Evolutionary conservation across 1,140 invertebrate genomes (phyloP).

Genomic region (Apis cerana): DNA sequence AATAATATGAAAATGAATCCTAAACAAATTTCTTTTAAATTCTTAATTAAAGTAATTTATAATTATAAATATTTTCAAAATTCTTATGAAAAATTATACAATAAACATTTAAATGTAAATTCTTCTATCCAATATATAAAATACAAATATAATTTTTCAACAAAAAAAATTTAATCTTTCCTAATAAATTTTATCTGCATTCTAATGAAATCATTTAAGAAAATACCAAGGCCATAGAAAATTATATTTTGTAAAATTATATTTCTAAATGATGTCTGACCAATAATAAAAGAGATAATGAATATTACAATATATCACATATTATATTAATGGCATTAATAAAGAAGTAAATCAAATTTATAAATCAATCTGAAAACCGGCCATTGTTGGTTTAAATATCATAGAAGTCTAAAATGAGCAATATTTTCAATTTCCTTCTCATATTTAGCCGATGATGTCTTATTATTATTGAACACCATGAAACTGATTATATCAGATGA

Average conservation of each 20-base stretch:
- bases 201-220: background rate
- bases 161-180: background rate
- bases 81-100: background rate
- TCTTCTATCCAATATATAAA: background rate
- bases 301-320: background rate
- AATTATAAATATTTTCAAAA: background rate
- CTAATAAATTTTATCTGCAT: background rate
- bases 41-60: background rate
- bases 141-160: background rate
- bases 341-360: conserved; percentile 4
- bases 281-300: background rate
- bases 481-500: conserved; percentile 45
- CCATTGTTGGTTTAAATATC: background rate
- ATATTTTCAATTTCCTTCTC: conserved; percentile 11
- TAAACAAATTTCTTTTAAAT: background rate
- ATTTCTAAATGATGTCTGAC: background rate
- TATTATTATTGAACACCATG: conserved; percentile 46
- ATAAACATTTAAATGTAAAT: background rate
- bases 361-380: conserved; percentile 11
- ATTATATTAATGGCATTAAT: conserved; percentile 17
- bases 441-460: conserved; percentile 58
- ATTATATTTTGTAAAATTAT: background rate
- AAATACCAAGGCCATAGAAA: background rate
- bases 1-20: background rate
- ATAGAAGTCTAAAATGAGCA: conserved; percentile 21